A percentile compares a stretch with the other conserved stretches of the same genome.
Evolutionary conservation across 2,113 vertebrate species (phyloP).

Genomic region (Sceloporus undulatus): DNA sequence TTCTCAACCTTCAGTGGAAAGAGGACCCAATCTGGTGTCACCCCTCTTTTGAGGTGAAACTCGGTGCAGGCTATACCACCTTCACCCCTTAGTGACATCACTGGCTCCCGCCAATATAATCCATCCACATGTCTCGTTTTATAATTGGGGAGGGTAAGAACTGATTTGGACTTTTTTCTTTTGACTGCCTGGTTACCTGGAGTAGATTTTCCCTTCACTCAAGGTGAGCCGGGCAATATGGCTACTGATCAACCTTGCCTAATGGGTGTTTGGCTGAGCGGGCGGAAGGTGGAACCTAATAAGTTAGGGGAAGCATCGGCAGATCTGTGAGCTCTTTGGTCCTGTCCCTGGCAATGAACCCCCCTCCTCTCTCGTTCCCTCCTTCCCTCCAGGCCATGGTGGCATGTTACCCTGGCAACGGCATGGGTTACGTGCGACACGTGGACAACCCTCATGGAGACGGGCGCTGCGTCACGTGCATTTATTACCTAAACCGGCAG

Average conservation of each 20-base stretch:
- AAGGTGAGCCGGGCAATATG: neutral
- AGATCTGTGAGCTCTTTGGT: neutral
- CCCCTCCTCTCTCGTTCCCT: slow-evolving; percentile 48
- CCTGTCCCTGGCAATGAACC: slow-evolving; percentile 6
- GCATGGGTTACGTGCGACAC: slow-evolving; percentile 90
- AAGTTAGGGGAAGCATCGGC: neutral
- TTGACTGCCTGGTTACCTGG: neutral
- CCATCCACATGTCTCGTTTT: no score
- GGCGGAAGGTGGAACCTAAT: neutral
- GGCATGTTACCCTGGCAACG: slow-evolving; percentile 92
- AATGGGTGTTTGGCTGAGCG: neutral
- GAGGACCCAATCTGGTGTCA: no score
- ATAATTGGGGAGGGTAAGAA: neutral
- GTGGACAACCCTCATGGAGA: slow-evolving; percentile 93
- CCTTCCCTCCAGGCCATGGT: slow-evolving; percentile 88
- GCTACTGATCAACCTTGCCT: neutral
- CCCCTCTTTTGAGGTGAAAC: no score
- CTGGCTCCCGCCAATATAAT: no score
- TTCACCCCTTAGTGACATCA: no score
- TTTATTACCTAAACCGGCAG: slow-evolving; percentile 94
- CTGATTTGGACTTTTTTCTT: neutral
- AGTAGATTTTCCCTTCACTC: no score
- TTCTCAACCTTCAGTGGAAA: no score
- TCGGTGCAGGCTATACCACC: no score
- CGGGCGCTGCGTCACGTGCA: slow-evolving; percentile 93